Evolutionary conservation across 2,888 invertebrate genomes (phyloP), one percentile per base, ranked within the genome.

Genomic region (Phytoseiulus persimilis): DNA sequence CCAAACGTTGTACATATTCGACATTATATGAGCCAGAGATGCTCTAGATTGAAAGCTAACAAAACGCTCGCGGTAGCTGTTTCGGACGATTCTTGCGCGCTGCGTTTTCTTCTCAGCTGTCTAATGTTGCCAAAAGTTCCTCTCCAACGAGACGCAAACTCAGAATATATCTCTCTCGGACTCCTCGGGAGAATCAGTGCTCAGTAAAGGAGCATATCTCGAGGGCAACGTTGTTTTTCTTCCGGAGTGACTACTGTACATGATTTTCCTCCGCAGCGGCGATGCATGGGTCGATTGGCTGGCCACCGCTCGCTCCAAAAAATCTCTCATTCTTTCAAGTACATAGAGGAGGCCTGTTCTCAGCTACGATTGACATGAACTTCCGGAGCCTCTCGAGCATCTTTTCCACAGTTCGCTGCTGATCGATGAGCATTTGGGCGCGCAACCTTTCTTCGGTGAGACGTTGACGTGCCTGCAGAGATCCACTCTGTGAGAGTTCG

Each of bases 371-470:
- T 9, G 87, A 39, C 32, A 87, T 45, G 33, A 87, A 87, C 11
- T 5, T 87, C 39, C 87, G 87, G 39, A 87, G 45, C 31, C 87
- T 33, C n/a, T 87, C 87, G 2, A 87, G 87, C n/a, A 45, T 87
- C 31, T 87, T 23, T 31, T 87, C 87, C 87, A 87, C 45, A 23
- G 45, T 45, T 28, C 87, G 32, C 32, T 87, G 87, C 45, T 87
- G 39, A 39, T 87, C 87, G 45, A 39, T 33, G 28, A 87, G 87
- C 45, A 87, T 87, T 45, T 33, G 87, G 32, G 87, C 31, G 6
- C 87, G 87, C n/a, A 45, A n/a, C 31, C 87, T 33, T 18, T 87
- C 87, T 39, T 87, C 87, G 28, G 45, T 33, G 39, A 87, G 87
- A 39, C 87, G 87, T 87, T 87, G 87, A 14, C 45, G 32, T 28